A percentile compares a stretch with the other conserved stretches of the same genome.
phyloP scores from a whole-genome alignment of 1,140 invertebrate species.

The Drosophila sp. region DNA sequence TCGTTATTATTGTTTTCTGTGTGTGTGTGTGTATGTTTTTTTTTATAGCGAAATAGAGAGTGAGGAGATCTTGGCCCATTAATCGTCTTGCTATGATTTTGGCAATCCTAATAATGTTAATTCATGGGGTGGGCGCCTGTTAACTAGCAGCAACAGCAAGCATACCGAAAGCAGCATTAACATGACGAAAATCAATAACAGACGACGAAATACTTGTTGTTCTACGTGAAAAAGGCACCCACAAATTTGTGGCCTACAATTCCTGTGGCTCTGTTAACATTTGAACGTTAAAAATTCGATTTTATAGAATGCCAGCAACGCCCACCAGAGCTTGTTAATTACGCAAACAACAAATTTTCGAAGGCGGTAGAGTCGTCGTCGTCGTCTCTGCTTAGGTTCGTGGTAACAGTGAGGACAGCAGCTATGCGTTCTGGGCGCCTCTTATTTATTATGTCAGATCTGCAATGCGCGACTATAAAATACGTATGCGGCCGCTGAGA shows the following conservation, averaged over 20 bases:
- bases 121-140: conserved; percentile 78
- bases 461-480: conserved; percentile 82
- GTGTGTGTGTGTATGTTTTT: background rate
- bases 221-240: conserved; percentile 21
- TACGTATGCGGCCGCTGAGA: conserved; percentile 73
- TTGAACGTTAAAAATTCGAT: conserved; percentile 83
- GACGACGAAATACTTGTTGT: conserved; percentile 18
- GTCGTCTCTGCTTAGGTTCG: conserved; percentile 12
- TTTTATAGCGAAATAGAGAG: conserved; percentile 5
- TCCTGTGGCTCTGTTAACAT: conserved; percentile 74
- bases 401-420: conserved; percentile 55
- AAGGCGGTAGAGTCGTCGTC: background rate
- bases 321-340: conserved; percentile 44
- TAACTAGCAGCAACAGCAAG: conserved; percentile 71
- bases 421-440: conserved; percentile 77
- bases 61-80: conserved; percentile 43
- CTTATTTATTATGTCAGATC: conserved; percentile 82
- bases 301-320: conserved; percentile 81
- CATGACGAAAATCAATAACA: conserved; percentile 63
- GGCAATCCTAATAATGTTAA: conserved; percentile 80
- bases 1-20: background rate
- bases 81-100: conserved; percentile 82
- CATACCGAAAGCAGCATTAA: conserved; percentile 56
- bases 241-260: conserved; percentile 15
- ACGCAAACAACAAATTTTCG: conserved; percentile 18